Base-by-base conservation (phyloP, 2,797 vertebrate species). In the Cossypha caffra region DNA sequence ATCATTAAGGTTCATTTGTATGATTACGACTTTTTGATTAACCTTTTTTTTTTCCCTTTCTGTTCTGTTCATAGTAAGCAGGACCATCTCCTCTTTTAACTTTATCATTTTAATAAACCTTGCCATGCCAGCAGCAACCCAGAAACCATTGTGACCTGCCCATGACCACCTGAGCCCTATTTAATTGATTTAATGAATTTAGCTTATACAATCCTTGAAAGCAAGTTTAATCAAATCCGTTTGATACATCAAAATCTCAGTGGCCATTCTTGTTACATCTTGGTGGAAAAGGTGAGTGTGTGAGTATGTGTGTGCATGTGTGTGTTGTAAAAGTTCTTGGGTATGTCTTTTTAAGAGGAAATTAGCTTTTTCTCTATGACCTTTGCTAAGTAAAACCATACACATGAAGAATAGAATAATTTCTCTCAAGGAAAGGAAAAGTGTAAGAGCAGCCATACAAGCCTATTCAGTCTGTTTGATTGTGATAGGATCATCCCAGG, bases 81-180 rank as follows among this genome's bases (percentile, higher is more conserved):
- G 71, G 47, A 90, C 78, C 38, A 37, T 87, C 58, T 77, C 58
- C 45, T 80, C 66, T 85, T 67, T 47, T 80, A 95, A 91, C 92
- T 95, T 95, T 72, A 92, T 86, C 92, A 91, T 95, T 95, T 92
- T 96, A 94, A 96, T 94, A 96, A 91, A 96, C 54, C 75, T 85
- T 91, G 72, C 93, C 68, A 78, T 35, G 58, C 66, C 69, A 86
- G 77, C 69, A 93, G 87, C 76, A 68, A 50, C 52, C 48, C 51
- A 17, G 87, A 91, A 62, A 86, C 52, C 64, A 57, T 48, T 18
- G 23, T 83, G 73, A 94, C 85, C 66, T 93, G 81, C 37, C 45
- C 40, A 69, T 68, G 55, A 86, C 85, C 91, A 95, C 82, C 94
- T 96, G 95, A 96, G 95, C 95, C 93, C 93, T 94, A 63, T 71